Evolutionary conservation across 2,797 vertebrate genomes (phyloP).

Genomic region (Oreortyx pictus): DNA sequence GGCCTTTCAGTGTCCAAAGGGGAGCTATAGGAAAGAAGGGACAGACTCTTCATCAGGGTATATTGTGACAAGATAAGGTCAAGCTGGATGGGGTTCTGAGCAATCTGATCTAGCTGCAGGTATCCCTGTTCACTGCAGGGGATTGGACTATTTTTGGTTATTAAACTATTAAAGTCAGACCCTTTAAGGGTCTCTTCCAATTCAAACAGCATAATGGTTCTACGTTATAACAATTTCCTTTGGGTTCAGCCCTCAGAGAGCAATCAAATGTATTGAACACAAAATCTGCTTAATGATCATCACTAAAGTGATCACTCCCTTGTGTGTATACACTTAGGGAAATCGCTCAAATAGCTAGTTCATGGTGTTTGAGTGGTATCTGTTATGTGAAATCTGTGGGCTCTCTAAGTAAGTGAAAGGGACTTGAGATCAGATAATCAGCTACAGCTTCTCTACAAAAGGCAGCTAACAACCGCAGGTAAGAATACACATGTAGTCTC

Average conservation of each 20-base stretch:
- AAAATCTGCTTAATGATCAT: not conserved
- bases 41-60: no score
- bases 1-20: not conserved
- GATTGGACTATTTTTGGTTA: not conserved
- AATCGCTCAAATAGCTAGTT: not conserved
- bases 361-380: not conserved
- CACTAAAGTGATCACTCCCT: not conserved
- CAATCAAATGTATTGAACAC: not conserved
- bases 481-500: rapidly evolving
- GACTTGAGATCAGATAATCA: not conserved
- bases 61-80: no score
- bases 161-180: no score
- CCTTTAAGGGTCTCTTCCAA: not conserved
- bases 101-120: not conserved
- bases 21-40: not conserved
- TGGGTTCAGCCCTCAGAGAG: not conserved
- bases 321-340: rapidly evolving
- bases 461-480: not conserved
- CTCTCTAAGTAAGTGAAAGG: not conserved
- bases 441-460: not conserved
- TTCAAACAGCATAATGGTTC: not conserved
- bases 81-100: not conserved
- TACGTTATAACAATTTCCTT: not conserved
- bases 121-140: not conserved
- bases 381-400: not conserved